These are phyloP conservation scores for Asarcornis scutulata DNA, from an alignment of 2,113 vertebrate genomes.

Conservation along the genomic window DNA sequence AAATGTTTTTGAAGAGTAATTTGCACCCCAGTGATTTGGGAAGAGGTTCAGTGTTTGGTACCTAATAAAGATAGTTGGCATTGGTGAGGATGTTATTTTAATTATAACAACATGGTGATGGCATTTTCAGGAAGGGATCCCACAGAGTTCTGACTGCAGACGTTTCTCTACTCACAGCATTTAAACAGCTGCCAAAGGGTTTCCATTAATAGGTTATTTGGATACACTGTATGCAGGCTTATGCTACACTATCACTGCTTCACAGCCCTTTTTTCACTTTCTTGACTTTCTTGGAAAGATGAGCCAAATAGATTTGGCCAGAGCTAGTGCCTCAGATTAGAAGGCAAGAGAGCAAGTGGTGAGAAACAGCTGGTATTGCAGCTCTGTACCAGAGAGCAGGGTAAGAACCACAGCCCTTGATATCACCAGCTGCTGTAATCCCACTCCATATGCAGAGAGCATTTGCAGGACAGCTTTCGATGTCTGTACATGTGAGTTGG, in stretches of 20 bases:
- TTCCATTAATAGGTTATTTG: slow-evolving; percentile 54
- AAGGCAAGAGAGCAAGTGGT: background rate
- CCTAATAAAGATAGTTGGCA: slow-evolving; percentile 52
- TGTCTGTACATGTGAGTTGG: background rate
- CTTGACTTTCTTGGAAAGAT: background rate
- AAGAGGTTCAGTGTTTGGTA: slow-evolving; percentile 56
- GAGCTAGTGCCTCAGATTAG: background rate
- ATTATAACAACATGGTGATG: slow-evolving; percentile 44
- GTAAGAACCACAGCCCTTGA: background rate
- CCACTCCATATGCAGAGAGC: background rate
- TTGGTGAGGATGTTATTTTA: slow-evolving; percentile 56
- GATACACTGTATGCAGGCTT: slow-evolving; percentile 21
- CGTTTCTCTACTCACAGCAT: slow-evolving; percentile 34
- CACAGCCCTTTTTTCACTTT: slow-evolving; percentile 34
- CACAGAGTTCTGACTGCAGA: slow-evolving; percentile 50
- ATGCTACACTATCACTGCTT: slow-evolving; percentile 8
- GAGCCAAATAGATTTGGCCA: background rate
- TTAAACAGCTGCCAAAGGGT: slow-evolving; percentile 59
- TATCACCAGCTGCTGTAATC: background rate
- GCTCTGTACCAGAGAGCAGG: background rate
- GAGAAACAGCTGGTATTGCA: background rate
- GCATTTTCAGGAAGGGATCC: slow-evolving; percentile 58
- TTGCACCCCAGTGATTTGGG: slow-evolving; percentile 55
- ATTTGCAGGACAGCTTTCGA: background rate
- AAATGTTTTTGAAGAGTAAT: slow-evolving; percentile 49